Conservation (phyloP, 2,113 vertebrate species). For the Blennius ocellaris region DNA sequence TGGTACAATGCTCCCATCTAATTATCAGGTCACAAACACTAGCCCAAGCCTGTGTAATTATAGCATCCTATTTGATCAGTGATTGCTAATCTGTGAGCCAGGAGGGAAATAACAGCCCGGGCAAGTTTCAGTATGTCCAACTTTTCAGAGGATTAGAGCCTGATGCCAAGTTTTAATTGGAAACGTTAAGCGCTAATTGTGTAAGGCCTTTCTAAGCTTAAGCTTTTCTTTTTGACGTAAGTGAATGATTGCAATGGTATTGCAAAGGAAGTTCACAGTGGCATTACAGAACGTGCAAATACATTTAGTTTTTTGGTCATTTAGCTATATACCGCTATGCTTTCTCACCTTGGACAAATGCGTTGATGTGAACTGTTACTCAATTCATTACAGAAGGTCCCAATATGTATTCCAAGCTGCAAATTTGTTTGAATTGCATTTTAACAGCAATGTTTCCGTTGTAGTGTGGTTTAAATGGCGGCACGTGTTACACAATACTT, state of each 20-base stretch:
- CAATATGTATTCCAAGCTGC: too few relatives aligned
- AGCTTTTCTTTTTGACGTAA: constrained; percentile 34
- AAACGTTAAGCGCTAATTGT: constrained; percentile 46
- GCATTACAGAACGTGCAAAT: not conserved
- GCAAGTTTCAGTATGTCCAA: constrained; percentile 35
- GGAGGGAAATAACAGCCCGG: constrained; percentile 44
- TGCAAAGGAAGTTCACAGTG: constrained; percentile 2
- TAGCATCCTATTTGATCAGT: constrained; percentile 43
- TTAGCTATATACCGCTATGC: not conserved
- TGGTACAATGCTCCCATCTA: constrained; percentile 19
- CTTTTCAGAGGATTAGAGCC: constrained; percentile 42
- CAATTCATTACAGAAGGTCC: too few relatives aligned
- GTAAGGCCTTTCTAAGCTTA: constrained; percentile 34
- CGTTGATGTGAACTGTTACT: too few relatives aligned
- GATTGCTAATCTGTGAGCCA: constrained; percentile 33
- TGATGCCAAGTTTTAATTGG: constrained; percentile 38
- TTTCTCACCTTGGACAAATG: not conserved
- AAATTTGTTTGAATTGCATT: too few relatives aligned
- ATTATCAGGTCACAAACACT: constrained; percentile 43
- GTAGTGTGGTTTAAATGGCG: not conserved
- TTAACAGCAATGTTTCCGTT: too few relatives aligned
- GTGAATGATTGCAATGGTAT: not conserved
- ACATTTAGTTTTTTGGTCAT: not conserved
- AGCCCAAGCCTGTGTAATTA: constrained; percentile 38
- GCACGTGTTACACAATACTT: not conserved